Evolutionary conservation across 2,797 vertebrate genomes (phyloP).

Genomic region (Neomorphus geoffroyi): DNA sequence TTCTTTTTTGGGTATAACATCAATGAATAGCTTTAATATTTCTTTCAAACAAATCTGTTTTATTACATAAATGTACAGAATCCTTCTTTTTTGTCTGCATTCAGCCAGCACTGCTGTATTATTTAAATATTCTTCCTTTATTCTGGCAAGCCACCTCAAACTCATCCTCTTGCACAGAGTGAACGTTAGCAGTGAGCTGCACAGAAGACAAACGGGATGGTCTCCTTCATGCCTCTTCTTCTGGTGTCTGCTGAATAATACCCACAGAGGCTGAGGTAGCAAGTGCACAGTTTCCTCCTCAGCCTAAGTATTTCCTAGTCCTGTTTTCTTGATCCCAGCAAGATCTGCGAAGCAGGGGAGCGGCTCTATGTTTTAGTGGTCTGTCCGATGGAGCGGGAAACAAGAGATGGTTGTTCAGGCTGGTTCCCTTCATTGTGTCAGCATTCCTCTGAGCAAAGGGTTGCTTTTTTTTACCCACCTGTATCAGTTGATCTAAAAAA

Average conservation of each 20-base stretch:
- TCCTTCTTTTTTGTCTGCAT: neutral
- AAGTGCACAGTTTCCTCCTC: neutral
- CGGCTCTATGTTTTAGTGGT: neutral
- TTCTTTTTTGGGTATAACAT: neutral
- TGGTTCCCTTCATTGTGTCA: neutral
- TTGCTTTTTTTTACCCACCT: neutral
- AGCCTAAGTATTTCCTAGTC: neutral
- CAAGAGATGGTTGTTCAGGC: neutral
- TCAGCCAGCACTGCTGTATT: neutral
- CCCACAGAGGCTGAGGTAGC: neutral
- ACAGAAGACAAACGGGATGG: neutral
- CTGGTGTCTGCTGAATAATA: neutral
- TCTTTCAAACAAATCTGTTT: neutral
- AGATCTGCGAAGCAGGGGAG: neutral
- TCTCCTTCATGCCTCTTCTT: neutral
- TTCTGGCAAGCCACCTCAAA: neutral
- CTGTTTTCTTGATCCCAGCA: neutral
- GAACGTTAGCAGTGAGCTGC: neutral
- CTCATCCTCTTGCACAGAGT: neutral
- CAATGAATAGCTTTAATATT: neutral
- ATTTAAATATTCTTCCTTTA: neutral
- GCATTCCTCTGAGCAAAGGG: neutral
- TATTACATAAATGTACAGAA: neutral
- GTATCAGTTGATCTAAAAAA: neutral
- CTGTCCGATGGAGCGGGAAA: neutral